Evolutionary conservation across 2,888 invertebrate genomes (phyloP).

Genomic region (Arenicola marina): DNA sequence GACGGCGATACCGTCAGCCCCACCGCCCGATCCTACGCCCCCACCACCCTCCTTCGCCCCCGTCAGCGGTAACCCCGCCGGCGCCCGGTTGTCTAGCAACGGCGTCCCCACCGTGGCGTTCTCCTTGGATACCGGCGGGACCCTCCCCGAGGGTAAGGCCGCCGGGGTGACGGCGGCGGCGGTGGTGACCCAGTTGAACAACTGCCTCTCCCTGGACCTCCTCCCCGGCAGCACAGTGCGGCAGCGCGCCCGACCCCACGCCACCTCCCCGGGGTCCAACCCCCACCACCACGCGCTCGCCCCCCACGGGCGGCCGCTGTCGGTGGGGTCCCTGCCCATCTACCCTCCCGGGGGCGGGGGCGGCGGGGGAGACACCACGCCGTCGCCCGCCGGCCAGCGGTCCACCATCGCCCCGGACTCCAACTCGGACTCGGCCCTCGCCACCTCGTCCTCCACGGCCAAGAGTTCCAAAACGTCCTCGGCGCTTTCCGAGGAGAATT

Average conservation of each 20-base stretch:
- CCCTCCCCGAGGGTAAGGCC: too few species aligned
- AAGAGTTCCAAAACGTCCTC: constrained; percentile 19
- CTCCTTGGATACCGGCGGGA: too few species aligned
- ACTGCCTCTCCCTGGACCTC: too few species aligned
- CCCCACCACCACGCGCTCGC: background rate
- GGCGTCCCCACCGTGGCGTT: too few species aligned
- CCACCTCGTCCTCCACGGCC: constrained; percentile 16
- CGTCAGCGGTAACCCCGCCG: too few species aligned
- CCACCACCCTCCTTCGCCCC: too few species aligned
- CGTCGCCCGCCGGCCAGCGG: background rate
- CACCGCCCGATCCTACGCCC: too few species aligned
- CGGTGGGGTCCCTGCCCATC: background rate
- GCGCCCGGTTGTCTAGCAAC: too few species aligned
- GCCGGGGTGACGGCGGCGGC: too few species aligned
- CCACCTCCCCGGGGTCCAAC: background rate
- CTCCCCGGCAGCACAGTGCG: too few species aligned
- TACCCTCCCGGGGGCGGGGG: background rate
- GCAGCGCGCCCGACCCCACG: background rate
- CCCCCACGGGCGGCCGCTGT: background rate
- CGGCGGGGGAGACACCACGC: background rate
- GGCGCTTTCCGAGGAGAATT: constrained; percentile 16
- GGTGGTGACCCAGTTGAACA: too few species aligned
- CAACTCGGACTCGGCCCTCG: constrained; percentile 17
- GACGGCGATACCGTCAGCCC: too few species aligned
- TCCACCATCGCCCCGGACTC: background rate